Conservation (phyloP, 2,113 vertebrate species). For the Hemiscyllium ocellatum region DNA sequence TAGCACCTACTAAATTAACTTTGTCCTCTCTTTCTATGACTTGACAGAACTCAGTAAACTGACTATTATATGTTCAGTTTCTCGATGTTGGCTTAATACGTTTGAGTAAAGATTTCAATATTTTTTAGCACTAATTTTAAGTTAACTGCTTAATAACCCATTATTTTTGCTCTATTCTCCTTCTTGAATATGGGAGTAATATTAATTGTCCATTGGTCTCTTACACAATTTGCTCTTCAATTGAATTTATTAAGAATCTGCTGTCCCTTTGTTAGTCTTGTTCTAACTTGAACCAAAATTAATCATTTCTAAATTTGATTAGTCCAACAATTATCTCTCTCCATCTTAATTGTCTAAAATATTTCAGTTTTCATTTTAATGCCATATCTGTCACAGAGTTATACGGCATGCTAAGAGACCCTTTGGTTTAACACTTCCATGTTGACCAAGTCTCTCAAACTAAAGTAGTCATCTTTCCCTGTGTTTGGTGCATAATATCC, state of each 20-base stretch:
- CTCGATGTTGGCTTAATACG: not conserved
- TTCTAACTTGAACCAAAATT: not conserved
- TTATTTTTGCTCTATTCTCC: not conserved
- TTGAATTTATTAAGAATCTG: not conserved
- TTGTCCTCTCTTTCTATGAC: not conserved
- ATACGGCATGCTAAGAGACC: no score
- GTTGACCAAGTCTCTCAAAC: no score
- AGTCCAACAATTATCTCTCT: not conserved
- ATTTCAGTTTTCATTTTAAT: not conserved
- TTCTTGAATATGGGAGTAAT: not conserved
- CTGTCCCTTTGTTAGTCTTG: not conserved
- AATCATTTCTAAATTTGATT: not conserved
- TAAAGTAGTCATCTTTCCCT: no score
- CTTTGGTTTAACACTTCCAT: no score
- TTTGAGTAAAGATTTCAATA: not conserved
- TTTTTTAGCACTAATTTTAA: not conserved
- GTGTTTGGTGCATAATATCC: no score
- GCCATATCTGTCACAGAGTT: not conserved
- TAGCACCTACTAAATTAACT: not conserved
- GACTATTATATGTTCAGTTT: not conserved
- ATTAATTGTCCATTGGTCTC: not conserved
- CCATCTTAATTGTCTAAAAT: not conserved
- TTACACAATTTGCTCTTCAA: not conserved
- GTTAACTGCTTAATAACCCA: not conserved
- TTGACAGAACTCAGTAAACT: not conserved